Evolutionary conservation across 2,888 invertebrate genomes (phyloP).

Genomic region (Lasioglossum villosulum): DNA sequence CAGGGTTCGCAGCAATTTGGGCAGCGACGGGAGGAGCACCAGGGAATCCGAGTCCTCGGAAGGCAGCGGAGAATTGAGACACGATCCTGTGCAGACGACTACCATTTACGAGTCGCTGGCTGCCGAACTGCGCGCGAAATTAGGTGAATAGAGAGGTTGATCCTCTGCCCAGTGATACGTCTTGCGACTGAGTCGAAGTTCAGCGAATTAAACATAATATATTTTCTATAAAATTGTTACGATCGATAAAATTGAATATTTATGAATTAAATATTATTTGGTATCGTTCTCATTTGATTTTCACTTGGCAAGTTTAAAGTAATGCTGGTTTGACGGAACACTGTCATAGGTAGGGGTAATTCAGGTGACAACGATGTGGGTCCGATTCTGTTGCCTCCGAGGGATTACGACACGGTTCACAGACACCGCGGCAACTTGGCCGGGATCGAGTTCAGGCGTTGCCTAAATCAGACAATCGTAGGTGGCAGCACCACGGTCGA

Average conservation of each 20-base stretch:
- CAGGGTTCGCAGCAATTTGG: slow-evolving; percentile 92
- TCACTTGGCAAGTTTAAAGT: background rate
- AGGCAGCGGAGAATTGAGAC: slow-evolving; percentile 90
- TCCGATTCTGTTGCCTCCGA: slow-evolving; percentile 95
- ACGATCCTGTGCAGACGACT: slow-evolving; percentile 89
- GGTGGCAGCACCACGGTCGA: slow-evolving; percentile 84
- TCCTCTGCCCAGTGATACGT: background rate
- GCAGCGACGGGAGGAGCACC: slow-evolving; percentile 87
- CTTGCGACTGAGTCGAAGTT: background rate
- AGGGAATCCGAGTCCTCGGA: slow-evolving; percentile 90
- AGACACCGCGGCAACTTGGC: slow-evolving; percentile 91
- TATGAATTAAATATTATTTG: too few species aligned
- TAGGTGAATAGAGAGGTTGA: slow-evolving; percentile 83
- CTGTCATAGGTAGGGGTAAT: slow-evolving; percentile 80
- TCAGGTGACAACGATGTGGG: slow-evolving; percentile 84
- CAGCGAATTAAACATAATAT: too few species aligned
- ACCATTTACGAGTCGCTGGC: slow-evolving; percentile 95
- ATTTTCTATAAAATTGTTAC: too few species aligned
- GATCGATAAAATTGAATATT: too few species aligned
- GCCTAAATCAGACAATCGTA: slow-evolving; percentile 90
- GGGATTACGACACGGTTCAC: slow-evolving; percentile 97
- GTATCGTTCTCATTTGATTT: background rate
- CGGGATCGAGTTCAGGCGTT: slow-evolving; percentile 90
- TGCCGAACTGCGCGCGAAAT: slow-evolving; percentile 93
- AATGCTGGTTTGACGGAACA: too few species aligned